Evolutionary conservation across 2,113 vertebrate species (phyloP), one percentile per base, ranked within the genome.

Genomic region (Ibidorhyncha struthersii): DNA sequence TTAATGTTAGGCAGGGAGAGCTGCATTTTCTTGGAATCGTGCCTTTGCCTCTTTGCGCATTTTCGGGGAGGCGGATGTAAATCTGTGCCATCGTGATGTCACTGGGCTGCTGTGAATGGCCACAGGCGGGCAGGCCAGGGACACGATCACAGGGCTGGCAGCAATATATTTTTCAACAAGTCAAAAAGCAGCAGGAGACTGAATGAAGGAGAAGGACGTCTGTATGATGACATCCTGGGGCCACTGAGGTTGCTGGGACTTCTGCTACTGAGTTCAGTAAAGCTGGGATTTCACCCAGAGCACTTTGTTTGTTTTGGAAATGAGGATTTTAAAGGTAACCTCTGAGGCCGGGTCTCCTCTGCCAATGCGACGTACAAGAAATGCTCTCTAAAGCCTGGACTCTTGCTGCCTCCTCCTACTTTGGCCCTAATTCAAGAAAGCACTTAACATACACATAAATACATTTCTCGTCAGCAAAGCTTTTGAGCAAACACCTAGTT

Each of bases 391-490:
- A 76, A 82, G 47, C 79, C 78, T 82, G 70, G 56, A 13, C 65
- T 70, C 77, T 16, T 69, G 56, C 40, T 82, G 53, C 62, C 53
- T 77, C 66, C 81, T 93, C 70, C 41, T 82, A 5, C 79, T 93
- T 83, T 89, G 95, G 58, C 67, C 67, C 41, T 73, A 65, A 87
- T 89, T 93, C 81, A 91, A 74, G 89, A 95, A 84, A 91, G 41
- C 83, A 95, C 65, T 93, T 89, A 91, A 67, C 43, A 66, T 43
- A 76, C 34, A 67, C 52, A 87, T 82, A 76, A 91, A 91, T 79
- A 79, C 49, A 40, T 72, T 73, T 56, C 73, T 61, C 8, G 0
- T 56, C 9, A 18, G 77, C 73, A 79, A 82, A 89, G 53, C 61
- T 87, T 73, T 82, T 82, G 83, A 85, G 58, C 43, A 77, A 84